Conservation (phyloP, 2,888 invertebrate genomes). For the Gisinianus flammeolus region DNA sequence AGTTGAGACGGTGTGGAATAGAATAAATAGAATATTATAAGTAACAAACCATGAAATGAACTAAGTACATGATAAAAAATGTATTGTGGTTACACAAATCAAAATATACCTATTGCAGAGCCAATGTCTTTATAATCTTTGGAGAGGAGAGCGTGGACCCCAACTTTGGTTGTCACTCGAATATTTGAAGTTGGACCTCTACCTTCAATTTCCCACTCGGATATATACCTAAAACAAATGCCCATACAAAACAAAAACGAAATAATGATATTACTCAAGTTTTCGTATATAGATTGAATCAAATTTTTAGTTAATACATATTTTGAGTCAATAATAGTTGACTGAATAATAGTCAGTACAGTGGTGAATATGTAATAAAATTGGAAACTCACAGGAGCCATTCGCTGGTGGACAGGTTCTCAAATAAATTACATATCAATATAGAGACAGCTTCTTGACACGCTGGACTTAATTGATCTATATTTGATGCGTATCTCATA, state of each 20-base stretch:
- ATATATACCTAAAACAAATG: conserved; percentile 74
- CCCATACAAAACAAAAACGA: no score
- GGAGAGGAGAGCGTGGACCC: conserved; percentile 81
- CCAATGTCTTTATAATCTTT: conserved; percentile 80
- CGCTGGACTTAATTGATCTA: conserved; percentile 74
- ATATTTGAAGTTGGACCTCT: conserved; percentile 80
- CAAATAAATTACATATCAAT: conserved; percentile 88
- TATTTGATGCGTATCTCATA: conserved; percentile 82
- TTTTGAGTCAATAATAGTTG: no score
- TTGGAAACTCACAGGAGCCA: conserved; percentile 71
- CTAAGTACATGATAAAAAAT: not conserved
- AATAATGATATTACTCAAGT: no score
- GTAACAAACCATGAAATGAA: no score
- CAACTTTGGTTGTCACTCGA: conserved; percentile 86
- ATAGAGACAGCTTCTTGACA: conserved; percentile 82
- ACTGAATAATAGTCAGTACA: no score
- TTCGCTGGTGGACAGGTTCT: conserved; percentile 85
- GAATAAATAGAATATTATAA: no score
- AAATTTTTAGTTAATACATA: not conserved
- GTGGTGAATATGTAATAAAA: not conserved
- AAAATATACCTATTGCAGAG: conserved; percentile 69
- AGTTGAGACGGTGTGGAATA: no score
- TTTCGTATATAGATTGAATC: not conserved
- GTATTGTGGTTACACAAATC: not conserved
- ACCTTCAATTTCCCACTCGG: conserved; percentile 82